phyloP scores from a whole-genome alignment of 2,888 invertebrate genomes.

The Spatulosminthurus flaviceps region DNA sequence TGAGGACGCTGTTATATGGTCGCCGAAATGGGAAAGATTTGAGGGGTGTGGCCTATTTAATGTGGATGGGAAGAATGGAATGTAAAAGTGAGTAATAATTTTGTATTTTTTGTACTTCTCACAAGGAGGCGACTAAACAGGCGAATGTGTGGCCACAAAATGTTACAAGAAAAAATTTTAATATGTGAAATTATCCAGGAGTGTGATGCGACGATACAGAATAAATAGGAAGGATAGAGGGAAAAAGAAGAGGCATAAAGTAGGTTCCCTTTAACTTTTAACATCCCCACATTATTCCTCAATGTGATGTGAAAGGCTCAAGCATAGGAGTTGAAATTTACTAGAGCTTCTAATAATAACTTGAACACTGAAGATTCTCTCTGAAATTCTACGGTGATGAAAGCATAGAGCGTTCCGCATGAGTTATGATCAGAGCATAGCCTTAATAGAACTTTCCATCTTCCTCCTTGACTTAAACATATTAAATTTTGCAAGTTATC shows the following conservation, averaged over 20 bases:
- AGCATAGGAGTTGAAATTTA: conserved; percentile 35
- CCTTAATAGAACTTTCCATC: conserved; percentile 28
- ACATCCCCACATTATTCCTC: not conserved
- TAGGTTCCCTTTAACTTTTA: not conserved
- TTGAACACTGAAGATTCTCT: conserved; percentile 30
- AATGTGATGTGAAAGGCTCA: conserved; percentile 1
- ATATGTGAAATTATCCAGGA: too few relatives aligned
- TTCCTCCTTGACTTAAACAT: conserved; percentile 26
- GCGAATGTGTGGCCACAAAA: conserved; percentile 24
- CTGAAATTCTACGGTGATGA: conserved; percentile 36
- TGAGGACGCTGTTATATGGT: too few relatives aligned
- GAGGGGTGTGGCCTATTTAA: too few relatives aligned
- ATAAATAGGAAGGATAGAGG: not conserved
- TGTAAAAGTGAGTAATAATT: too few relatives aligned
- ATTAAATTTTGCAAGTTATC: conserved; percentile 33
- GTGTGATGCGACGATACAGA: not conserved
- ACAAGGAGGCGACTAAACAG: too few relatives aligned
- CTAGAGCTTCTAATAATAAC: conserved; percentile 42
- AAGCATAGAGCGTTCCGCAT: conserved; percentile 41
- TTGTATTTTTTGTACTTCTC: too few relatives aligned
- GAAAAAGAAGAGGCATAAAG: not conserved
- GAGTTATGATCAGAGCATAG: conserved; percentile 37
- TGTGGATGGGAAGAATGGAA: too few relatives aligned
- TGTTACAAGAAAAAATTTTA: too few relatives aligned
- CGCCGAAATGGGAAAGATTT: too few relatives aligned